Base-by-base conservation (phyloP, 2,797 vertebrate species). In the Silurus aristotelis region DNA sequence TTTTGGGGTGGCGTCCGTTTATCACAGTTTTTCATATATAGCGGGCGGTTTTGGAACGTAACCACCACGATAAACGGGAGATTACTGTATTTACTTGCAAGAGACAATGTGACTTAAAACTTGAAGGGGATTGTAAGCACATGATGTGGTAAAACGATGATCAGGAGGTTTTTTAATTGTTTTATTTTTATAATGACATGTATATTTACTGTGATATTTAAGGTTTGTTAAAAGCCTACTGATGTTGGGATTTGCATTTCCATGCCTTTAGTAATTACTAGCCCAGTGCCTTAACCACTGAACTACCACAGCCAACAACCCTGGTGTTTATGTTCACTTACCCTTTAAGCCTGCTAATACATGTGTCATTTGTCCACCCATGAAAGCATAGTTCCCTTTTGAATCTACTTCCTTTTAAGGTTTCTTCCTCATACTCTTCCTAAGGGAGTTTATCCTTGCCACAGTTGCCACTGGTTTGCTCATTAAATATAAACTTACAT, bases 301-400 rank as follows among this genome's bases (percentile, higher is more conserved):
- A 75, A 15, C 3, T 55, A 17, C 72, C n/a, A 76, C 72, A 75
- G 72, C 52, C 52, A 55, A 76, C 14, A 76, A 38, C 75, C 75
- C 75, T 77, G 56, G 19, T 31, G 55, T 27, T 77, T 58, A 31
- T 38, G 38, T 38, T 38, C 7, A 31, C 25, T 12, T 27, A 27
- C n/a, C 46, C 43, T 10, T 3, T 17, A 19, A 71, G 38, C 19
- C 22, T 9, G 31, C 68, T 43, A 46, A 46, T 46, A 46, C 3
- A 46, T 12, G 22, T 70, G n/a, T 72, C 46, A 22, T 72, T 22
- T 72, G 20, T 72, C 70, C 70, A 72, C 12, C 5, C 43, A 48
- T 14, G 1, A 72, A 55, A 55, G 22, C 38, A 38, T 38, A 38
- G 38, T 38, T 38, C 38, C 38, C 38, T 38, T 38, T 38, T 38